Evolutionary conservation across 2,113 vertebrate genomes (phyloP), one percentile per base, ranked within the genome.

Genomic region (Sakesphorus luctuosus): DNA sequence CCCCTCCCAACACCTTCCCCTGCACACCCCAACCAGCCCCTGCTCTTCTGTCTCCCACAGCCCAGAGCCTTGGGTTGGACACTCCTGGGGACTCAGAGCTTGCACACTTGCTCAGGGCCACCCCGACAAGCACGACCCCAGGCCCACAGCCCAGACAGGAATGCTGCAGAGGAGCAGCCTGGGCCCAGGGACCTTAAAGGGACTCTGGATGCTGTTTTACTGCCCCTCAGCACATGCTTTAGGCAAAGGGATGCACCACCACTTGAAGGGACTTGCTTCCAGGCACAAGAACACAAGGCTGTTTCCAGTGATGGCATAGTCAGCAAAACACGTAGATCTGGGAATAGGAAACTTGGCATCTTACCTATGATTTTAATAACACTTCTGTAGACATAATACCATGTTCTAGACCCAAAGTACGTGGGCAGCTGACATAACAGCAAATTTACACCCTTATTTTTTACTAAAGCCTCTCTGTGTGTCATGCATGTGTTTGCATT

Each of bases 81-180:
- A 35, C 3, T 4, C 44, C 46, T n/a, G 18, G 14, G 31, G 61
- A 26, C 26, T 71, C 65, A n/a, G 6, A 26, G 16, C 35, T 50
- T 43, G 6, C 52, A 5, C 13, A 3, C 18, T 40, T 31, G 2
- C 16, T 11, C n/a, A 58, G 15, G 43, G 40, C 35, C 40, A 21
- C 23, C 8, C 69, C 44, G 40, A 43, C 6, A 17, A n/a, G 14
- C 40, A 18, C 33, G 17, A 7, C 29, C 43, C 15, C 40, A 26
- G 1, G 3, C 53, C 44, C 26, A 5, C 9, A 61, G 1, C 0
- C 8, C 47, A 20, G 8, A n/a, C 74, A 58, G 69, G 46, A 46
- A 10, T 0, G 7, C 19, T 78, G 28, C 59, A 35, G 33, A 52
- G 33, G 4, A 56, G 26, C 4, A 38, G 5, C 53, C 24, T 44